These are phyloP conservation scores for Orycteropus afer DNA, from an alignment of 2,113 vertebrate species.

Conservation along the genomic window DNA sequence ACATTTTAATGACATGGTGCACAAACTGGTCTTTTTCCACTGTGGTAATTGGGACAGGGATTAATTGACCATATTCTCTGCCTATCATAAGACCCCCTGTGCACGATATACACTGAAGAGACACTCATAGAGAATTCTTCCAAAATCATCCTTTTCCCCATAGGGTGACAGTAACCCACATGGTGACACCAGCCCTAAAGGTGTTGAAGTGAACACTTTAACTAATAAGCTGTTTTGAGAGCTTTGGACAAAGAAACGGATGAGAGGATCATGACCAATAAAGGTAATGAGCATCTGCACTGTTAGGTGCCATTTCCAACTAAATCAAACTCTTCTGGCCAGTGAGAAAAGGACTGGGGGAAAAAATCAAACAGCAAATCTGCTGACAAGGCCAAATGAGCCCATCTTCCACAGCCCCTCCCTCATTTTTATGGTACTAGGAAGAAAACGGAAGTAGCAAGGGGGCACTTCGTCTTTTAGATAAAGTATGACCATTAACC, in stretches of 20 bases:
- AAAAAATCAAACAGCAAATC: constrained; percentile 45
- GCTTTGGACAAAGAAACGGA: constrained; percentile 58
- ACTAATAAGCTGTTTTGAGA: constrained; percentile 65
- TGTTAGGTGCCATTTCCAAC: constrained; percentile 68
- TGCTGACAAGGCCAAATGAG: constrained; percentile 58
- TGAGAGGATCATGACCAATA: constrained; percentile 63
- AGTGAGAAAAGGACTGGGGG: not conserved
- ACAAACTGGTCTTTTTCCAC: not conserved
- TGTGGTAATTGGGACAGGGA: not conserved
- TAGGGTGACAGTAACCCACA: not conserved
- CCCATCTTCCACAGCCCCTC: not conserved
- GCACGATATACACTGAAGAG: not conserved
- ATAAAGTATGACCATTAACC: not conserved
- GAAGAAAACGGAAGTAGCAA: not conserved
- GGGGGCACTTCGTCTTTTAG: not conserved
- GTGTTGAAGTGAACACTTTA: constrained; percentile 1
- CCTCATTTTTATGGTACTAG: not conserved
- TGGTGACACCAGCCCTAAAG: constrained; percentile 9
- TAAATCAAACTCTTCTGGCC: constrained; percentile 63
- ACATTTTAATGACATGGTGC: not conserved
- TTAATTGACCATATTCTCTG: not conserved
- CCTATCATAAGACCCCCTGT: not conserved
- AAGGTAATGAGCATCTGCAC: constrained; percentile 75
- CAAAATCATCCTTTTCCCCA: constrained; percentile 1
- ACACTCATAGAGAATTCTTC: not conserved